Conservation (phyloP, 2,113 vertebrate genomes). For the Charina bottae region DNA sequence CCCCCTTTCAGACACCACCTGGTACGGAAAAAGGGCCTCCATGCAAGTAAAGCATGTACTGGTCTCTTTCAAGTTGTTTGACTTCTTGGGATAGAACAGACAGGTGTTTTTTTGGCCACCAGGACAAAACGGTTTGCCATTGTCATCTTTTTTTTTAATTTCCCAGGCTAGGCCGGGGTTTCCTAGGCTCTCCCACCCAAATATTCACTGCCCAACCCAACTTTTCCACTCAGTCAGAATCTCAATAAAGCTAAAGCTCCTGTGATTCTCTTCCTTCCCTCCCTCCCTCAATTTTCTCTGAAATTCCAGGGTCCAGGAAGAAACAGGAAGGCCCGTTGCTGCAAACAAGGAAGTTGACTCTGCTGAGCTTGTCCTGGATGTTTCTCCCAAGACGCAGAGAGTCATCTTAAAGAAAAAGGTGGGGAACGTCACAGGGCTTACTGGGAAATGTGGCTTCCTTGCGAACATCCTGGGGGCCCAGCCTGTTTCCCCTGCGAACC, state of each 20-base stretch:
- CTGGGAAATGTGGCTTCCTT: neutral
- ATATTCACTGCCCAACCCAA: neutral
- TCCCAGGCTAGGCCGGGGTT: too few relatives aligned
- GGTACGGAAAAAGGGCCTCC: too few relatives aligned
- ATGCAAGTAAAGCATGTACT: too few relatives aligned
- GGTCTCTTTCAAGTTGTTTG: too few relatives aligned
- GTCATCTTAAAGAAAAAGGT: conserved; percentile 98
- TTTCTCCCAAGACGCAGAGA: conserved; percentile 92
- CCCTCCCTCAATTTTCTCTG: conserved; percentile 22
- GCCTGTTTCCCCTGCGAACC: neutral
- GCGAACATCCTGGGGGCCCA: neutral
- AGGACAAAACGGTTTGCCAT: too few relatives aligned
- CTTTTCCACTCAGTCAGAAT: neutral
- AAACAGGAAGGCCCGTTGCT: conserved; percentile 77
- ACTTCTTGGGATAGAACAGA: too few relatives aligned
- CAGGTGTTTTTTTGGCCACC: too few relatives aligned
- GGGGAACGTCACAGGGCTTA: neutral
- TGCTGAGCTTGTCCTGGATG: conserved; percentile 92
- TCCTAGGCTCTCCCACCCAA: too few relatives aligned
- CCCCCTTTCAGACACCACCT: too few relatives aligned
- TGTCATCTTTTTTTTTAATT: too few relatives aligned
- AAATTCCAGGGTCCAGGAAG: conserved; percentile 71
- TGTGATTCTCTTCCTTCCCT: neutral
- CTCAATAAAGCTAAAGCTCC: neutral
- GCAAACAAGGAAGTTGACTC: conserved; percentile 78